Evolutionary conservation across 64 coral and sea anemone species (phyloP).

Genomic region (Catalaphyllia jardinei): DNA sequence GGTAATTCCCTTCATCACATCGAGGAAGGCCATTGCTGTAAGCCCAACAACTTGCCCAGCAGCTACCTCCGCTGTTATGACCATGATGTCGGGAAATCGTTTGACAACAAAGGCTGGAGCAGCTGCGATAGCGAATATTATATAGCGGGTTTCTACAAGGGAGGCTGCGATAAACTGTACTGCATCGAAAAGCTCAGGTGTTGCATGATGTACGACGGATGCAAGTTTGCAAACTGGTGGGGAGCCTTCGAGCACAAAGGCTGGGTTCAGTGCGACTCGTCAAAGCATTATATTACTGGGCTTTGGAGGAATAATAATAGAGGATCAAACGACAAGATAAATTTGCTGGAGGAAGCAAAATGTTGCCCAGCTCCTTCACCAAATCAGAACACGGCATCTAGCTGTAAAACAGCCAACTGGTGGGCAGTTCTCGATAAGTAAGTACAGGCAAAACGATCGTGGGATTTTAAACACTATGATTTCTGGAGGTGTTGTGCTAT

Average conservation of each 20-base stretch:
- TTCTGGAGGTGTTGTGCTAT: no score
- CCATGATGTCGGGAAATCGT: neutral
- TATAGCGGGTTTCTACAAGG: conserved; percentile 31
- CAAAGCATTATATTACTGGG: conserved; percentile 18
- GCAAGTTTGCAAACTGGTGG: conserved; percentile 6
- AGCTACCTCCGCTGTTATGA: conserved; percentile 2
- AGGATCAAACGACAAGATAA: neutral
- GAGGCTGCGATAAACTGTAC: conserved; percentile 1
- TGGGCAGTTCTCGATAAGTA: conserved; percentile 2
- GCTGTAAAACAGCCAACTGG: conserved; percentile 1
- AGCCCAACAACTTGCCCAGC: neutral
- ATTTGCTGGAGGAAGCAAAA: neutral
- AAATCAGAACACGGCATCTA: neutral
- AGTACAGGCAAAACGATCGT: neutral
- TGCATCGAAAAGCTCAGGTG: conserved; percentile 31
- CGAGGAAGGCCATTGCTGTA: conserved; percentile 28
- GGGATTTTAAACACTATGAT: no score
- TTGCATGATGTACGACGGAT: conserved; percentile 18
- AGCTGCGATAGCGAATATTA: conserved; percentile 26
- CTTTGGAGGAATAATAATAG: neutral
- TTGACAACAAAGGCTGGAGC: conserved; percentile 39
- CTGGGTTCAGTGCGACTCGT: neutral
- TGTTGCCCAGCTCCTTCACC: neutral
- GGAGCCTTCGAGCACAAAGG: neutral
- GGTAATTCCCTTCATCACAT: neutral